Evolutionary conservation across 1,140 invertebrate genomes (phyloP), one percentile per base, ranked within the genome.

Genomic region (Drosophila sucinea): DNA sequence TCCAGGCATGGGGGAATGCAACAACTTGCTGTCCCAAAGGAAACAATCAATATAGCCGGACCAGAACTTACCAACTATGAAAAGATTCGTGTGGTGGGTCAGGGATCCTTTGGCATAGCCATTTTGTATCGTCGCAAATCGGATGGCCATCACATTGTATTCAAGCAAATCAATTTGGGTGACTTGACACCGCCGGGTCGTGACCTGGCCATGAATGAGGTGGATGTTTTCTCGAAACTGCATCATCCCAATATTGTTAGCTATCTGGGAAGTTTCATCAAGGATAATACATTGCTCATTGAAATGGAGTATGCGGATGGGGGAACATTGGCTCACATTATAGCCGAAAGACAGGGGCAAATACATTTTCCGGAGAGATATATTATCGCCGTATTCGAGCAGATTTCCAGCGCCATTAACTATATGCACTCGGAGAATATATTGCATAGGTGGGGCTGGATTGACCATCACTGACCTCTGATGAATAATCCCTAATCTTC

Each of bases 231-330:
- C 51, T 95, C 95, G 2, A 94, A 95, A 78, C 85, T 97, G 23
- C 94, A 96, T 76, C 96, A 97, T 92, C 95, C 95, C 4, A 96
- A 96, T 86, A 96, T 97, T 56, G 95, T 94, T 11, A 95, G 94
- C 76, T 97, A 97, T 87, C 94, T 94, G 79, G 95, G 96, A 67
- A 96, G 95, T 86, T 97, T 96, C 91, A 95, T 96, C 90, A 94
- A 94, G 86, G 95, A 96, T 83, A 95, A 95, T 3, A 93, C 94
- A 30, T 91, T 97, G 4, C 95, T 96, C 92, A 96, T 96, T 68
- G 95, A 97, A 92, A 97, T 96, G 95, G 96, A 97, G 89, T 97
- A 96, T 91, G 96, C 96, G 17, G 95, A 96, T 91, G 95, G 95
- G 25, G 96, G 96, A 32, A 97, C 95, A 1, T 77, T 97, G 60